Evolutionary conservation across 2,113 vertebrate species (phyloP), one percentile per base, ranked within the genome.

Genomic region (Puffinus mauretanicus): DNA sequence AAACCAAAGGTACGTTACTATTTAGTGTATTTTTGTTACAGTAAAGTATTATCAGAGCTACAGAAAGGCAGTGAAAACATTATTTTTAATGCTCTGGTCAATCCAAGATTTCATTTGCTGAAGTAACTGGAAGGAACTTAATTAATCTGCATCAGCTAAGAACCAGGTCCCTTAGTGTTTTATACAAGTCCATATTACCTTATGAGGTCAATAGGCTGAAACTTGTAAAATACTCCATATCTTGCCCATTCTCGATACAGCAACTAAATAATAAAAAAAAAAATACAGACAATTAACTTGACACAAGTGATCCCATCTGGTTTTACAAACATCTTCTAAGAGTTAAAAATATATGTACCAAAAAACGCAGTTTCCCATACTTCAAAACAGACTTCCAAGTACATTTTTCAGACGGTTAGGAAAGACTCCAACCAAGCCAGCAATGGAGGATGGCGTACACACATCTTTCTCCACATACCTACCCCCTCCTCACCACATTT

Each of bases 171-270:
- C 24, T 24, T 30, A 36, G 9, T 66, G 16, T 66, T 84, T 66
- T 54, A 13, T 7, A 12, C 4, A 82, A 70, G 18, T 44, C 16
- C 9, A 6, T 66, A 66, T 97, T 98, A 99, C 99, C 99, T 99
- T 98, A 99, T 99, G 90, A 99, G 98, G 94, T 99, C 98, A 89
- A 99, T 98, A 72, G 99, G 99, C 90, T 99, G 99, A 98, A 99
- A 99, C 97, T 99, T 99, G 97, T 99, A 99, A 98, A 99, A 99
- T 27, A 97, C 99, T 97, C 99, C 98, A 2, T 99, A 99, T 98
- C 99, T 98, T 27, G 99, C 99, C 99, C 99, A 99, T 97, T 99
- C 99, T 96, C 95, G 98, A 97, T 99, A 99, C 61, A 99, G 98
- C 96, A 99, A 75, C 99, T 99, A 90, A 90, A 96, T 40, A 44